Conservation (phyloP, 1,140 invertebrate genomes). For the Tetranychus cinnabarinus region DNA sequence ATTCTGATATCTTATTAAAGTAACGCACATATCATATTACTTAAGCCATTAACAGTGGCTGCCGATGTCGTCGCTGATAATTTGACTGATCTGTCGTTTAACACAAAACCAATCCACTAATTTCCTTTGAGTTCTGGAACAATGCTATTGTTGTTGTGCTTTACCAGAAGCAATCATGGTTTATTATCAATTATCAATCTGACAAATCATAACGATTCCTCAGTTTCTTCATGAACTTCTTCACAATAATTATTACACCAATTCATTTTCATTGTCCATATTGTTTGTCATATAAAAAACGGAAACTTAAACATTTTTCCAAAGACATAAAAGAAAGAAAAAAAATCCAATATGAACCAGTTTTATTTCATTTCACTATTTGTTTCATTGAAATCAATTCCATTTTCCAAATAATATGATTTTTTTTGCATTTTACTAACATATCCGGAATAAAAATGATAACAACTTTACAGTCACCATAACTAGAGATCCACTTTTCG, state of each 20-base stretch:
- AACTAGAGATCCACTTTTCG: too few species aligned
- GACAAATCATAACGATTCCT: conserved; percentile 23
- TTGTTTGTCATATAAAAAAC: conserved; percentile 37
- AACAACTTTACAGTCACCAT: too few species aligned
- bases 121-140: conserved; percentile 68
- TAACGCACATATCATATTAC: too few species aligned
- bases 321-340: too few species aligned
- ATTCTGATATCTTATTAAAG: too few species aligned
- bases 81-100: conserved; percentile 52
- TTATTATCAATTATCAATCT: conserved; percentile 42
- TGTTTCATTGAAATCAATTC: too few species aligned
- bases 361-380: too few species aligned
- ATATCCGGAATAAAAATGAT: too few species aligned
- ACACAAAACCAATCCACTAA: conserved; percentile 45
- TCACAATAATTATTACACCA: conserved; percentile 59
- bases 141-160: conserved; percentile 74
- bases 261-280: conserved; percentile 65
- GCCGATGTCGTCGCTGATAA: conserved; percentile 50
- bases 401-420: too few species aligned
- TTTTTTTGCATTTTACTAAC: too few species aligned
- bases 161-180: conserved; percentile 56
- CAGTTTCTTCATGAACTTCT: conserved; percentile 56
- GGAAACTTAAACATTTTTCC: too few species aligned
- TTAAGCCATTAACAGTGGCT: conserved; percentile 26
- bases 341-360: too few species aligned